Percentiles rank a stretch among this genome's conserved stretches.
These are phyloP conservation scores for Bugulina stolonifera DNA, from an alignment of 2,888 invertebrate genomes.

Conservation along the genomic window DNA sequence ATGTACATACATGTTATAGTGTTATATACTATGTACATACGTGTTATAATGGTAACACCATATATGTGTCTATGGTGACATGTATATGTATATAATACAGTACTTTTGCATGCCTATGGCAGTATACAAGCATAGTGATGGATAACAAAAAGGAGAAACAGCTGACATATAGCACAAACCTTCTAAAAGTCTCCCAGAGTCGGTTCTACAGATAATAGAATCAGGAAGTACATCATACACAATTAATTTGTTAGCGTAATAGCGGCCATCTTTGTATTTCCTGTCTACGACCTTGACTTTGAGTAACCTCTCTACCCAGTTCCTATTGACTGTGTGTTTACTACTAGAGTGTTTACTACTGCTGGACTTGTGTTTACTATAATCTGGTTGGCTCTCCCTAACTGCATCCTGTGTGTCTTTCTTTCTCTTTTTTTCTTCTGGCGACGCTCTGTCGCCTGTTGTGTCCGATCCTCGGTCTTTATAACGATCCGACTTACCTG, in stretches of 20 bases:
- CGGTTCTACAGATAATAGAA: conserved; percentile 49
- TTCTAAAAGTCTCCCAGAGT: conserved; percentile 47
- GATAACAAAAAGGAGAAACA: no score
- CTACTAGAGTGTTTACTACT: not conserved
- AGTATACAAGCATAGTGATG: no score
- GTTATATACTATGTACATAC: no score
- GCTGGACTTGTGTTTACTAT: not conserved
- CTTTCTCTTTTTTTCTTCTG: not conserved
- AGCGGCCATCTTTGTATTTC: conserved; percentile 44
- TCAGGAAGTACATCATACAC: conserved; percentile 50
- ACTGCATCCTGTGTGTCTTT: not conserved
- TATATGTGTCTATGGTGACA: no score
- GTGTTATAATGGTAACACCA: no score
- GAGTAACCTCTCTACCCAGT: conserved; percentile 50
- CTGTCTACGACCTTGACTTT: conserved; percentile 51
- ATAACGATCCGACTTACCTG: conserved; percentile 13
- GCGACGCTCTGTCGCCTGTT: not conserved
- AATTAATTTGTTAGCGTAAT: conserved; percentile 29
- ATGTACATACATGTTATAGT: no score
- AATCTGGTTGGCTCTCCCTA: no score
- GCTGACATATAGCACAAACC: conserved; percentile 24
- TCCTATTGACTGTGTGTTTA: conserved; percentile 22
- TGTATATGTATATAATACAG: no score
- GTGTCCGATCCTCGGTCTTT: not conserved
- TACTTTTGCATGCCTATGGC: no score